Percentiles rank a stretch among this genome's conserved stretches.
Conservation (phyloP, 2,797 vertebrate species). For the Botia almorhae region DNA sequence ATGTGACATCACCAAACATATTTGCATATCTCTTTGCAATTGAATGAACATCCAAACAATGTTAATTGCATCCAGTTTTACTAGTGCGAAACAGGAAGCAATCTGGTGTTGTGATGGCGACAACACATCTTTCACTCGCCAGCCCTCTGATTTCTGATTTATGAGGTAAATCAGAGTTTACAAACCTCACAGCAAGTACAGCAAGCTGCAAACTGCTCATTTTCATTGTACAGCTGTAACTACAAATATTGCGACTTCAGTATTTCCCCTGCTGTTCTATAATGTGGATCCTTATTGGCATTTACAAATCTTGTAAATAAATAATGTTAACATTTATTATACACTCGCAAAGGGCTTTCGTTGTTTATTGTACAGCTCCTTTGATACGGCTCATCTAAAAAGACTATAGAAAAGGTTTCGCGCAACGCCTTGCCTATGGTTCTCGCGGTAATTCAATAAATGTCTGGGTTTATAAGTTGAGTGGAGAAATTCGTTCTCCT, state of each 20-base stretch:
- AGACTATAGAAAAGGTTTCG: neutral
- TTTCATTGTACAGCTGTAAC: neutral
- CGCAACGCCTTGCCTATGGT: neutral
- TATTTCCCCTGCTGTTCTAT: slow-evolving; percentile 26
- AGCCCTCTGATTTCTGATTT: slow-evolving; percentile 8
- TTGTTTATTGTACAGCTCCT: slow-evolving; percentile 25
- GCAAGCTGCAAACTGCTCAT: neutral
- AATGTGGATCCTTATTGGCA: slow-evolving; percentile 2
- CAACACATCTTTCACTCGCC: slow-evolving; percentile 14
- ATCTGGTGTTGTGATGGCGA: slow-evolving; percentile 25
- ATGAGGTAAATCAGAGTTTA: slow-evolving; percentile 28
- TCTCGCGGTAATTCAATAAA: slow-evolving; percentile 43
- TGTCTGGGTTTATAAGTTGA: slow-evolving; percentile 19
- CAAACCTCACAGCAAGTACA: neutral
- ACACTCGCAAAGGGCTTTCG: neutral
- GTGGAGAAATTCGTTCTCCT: slow-evolving; percentile 24
- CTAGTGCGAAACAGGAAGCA: slow-evolving; percentile 41
- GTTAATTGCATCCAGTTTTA: slow-evolving; percentile 44
- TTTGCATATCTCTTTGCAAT: slow-evolving; percentile 35
- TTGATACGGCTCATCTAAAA: slow-evolving; percentile 10
- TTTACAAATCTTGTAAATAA: slow-evolving; percentile 37
- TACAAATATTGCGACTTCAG: slow-evolving; percentile 6
- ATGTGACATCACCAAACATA: slow-evolving; percentile 40
- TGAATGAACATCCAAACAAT: slow-evolving; percentile 39
- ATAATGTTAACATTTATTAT: slow-evolving; percentile 26